Evolutionary conservation across 1,140 invertebrate species (phyloP), one percentile per base, ranked within the genome.

Genomic region (Agrypnia vestita): DNA sequence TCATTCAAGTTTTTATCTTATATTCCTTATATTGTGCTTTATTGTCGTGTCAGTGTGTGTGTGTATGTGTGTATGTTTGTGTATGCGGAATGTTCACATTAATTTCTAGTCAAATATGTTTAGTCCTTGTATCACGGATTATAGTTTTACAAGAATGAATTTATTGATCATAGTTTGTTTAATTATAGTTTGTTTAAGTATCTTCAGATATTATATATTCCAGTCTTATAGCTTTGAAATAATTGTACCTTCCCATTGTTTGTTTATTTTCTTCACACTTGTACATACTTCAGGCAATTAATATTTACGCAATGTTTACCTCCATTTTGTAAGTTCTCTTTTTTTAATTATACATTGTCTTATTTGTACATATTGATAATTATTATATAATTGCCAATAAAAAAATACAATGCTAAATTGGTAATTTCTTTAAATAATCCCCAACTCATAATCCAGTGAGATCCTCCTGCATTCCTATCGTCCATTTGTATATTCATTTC

Each of bases 31-130:
- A 35, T 47, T 46, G 43, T 47, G 64, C 64, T 69, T 46, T 11
- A 46, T 12, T 69, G 64, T 69, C 9, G 64, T 69, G 64, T 69
- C 35, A n/a, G 61, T 64, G 61, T 25, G 13, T n/a, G 19, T 13
- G n/a, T 17, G n/a, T 11, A 62, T 21, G 21, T 62, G 59, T 47
- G 44, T 67, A 43, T 69, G 64, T 69, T 19, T 69, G 43, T 69
- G 64, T 69, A 69, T 69, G 46, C 64, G 64, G 64, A 69, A 47
- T 47, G 64, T 69, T 46, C 46, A 69, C 17, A 8, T 46, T 69
- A 69, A 47, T 69, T 69, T 69, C 64, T 69, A 69, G 64, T 69
- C 64, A 69, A 69, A 69, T 69, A 69, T 15, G 21, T 11, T 69
- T 69, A 64, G 35, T 21, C 25, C 59, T 35, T 21, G 15, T 9